Base-by-base conservation (phyloP, 2,797 vertebrate genomes). In the Scolopax bukidnonensis region DNA sequence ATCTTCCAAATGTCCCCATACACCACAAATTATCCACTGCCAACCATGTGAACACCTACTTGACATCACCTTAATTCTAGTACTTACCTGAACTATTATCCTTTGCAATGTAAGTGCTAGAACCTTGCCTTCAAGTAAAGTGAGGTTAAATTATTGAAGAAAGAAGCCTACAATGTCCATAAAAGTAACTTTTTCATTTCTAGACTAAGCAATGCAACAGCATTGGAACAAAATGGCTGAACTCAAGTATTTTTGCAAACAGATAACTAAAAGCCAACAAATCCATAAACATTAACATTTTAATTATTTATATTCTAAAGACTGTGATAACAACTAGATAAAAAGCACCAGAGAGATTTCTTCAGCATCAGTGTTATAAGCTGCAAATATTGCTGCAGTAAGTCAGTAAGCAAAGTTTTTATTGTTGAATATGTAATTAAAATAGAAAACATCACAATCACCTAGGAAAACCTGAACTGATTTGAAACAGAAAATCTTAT, bases 271-370 rank as follows among this genome's bases (percentile, higher is more conserved):
- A 54, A 70, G 27, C 48, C 86, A 93, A 74, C 47, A 84, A 90
- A 86, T 71, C 89, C 68, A 75, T 68, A 88, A 93, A 70, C 43
- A 74, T 82, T 17, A 65, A 85, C 43, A 64, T 86, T 92, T 80
- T 81, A 56, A 88, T 88, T 47, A 41, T 43, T 84, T 57, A 83
- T 27, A 4, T 67, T 53, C 51, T 33, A 28, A 96, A 51, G 8
- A 7, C 63, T 9, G 6, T 11, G 73, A 48, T 93, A 87, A 74
- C 84, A 65, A 40, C 36, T 25, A 75, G 73, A 90, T 84, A 86
- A 90, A 94, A 74, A 56, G 51, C 48, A 63, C 20, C n/a, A 69
- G 23, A 84, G 91, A 82, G 59, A 63, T 60, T 84, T 64, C 64
- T 60, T 33, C 73, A 68, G 60, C 53, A 63, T 18, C 48, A 45